Evolutionary conservation across 2,888 invertebrate genomes (phyloP).

Genomic region (Cremastinae sp.): DNA sequence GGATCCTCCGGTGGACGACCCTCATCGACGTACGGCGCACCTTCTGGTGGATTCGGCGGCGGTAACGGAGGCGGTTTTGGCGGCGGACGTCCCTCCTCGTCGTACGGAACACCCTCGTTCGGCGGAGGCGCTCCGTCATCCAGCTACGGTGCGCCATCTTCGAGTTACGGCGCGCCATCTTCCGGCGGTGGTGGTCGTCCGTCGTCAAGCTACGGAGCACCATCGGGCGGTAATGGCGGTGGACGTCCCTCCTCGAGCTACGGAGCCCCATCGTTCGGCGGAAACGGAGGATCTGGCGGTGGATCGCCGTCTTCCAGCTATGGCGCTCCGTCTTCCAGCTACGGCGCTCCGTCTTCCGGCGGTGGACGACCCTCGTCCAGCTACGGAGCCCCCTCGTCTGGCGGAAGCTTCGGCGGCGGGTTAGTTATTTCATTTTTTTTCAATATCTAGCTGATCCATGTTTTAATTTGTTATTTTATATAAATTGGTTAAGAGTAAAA

Average conservation of each 20-base stretch:
- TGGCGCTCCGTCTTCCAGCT: slow-evolving; percentile 76
- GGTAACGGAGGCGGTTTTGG: slow-evolving; percentile 59
- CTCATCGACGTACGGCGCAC: slow-evolving; percentile 74
- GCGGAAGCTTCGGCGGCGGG: slow-evolving; percentile 61
- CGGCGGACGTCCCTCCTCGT: slow-evolving; percentile 60
- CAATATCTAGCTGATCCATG: no score
- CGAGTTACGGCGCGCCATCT: slow-evolving; percentile 72
- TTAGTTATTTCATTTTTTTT: slow-evolving; percentile 13
- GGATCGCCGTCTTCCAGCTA: slow-evolving; percentile 78
- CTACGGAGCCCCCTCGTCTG: slow-evolving; percentile 76
- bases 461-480: no score
- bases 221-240: slow-evolving; percentile 56
- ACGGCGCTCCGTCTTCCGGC: slow-evolving; percentile 64
- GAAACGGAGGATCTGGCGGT: slow-evolving; percentile 68
- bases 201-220: slow-evolving; percentile 68
- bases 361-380: slow-evolving; percentile 72
- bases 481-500: no score
- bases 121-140: slow-evolving; percentile 74
- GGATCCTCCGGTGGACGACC: slow-evolving; percentile 68
- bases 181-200: slow-evolving; percentile 65
- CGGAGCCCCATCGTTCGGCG: slow-evolving; percentile 71
- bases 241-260: slow-evolving; percentile 69
- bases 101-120: slow-evolving; percentile 45
- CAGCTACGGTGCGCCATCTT: slow-evolving; percentile 73
- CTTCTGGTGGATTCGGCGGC: slow-evolving; percentile 63